A percentile compares a stretch with the other conserved stretches of the same genome.
phyloP scores from a whole-genome alignment of 2,113 vertebrate genomes.

The Pagrus major region DNA sequence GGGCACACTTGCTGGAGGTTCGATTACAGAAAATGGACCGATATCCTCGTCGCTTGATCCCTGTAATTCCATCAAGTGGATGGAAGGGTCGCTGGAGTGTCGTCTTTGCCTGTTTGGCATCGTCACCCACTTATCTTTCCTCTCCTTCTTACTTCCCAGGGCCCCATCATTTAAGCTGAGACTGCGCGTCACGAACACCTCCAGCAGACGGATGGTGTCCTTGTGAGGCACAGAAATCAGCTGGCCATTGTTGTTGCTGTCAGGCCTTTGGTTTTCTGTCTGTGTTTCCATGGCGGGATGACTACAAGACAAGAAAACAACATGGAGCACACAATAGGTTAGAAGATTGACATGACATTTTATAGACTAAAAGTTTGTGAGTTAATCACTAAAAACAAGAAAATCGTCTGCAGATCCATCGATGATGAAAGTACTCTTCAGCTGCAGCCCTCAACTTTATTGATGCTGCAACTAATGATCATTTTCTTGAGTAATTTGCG shows the following conservation, averaged over 20 bases:
- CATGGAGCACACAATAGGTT: background rate
- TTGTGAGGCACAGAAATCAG: conserved; percentile 79
- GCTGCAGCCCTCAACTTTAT: too few relatives aligned
- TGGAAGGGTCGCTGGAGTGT: conserved; percentile 80
- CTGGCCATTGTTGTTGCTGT: conserved; percentile 61
- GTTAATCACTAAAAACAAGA: too few relatives aligned
- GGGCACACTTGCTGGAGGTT: accelerated
- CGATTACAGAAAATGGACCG: accelerated
- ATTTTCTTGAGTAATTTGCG: too few relatives aligned
- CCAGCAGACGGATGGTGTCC: conserved; percentile 84
- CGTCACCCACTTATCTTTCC: conserved; percentile 69
- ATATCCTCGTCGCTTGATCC: background rate
- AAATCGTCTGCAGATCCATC: too few relatives aligned
- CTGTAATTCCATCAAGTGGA: background rate
- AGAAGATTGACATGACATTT: too few relatives aligned
- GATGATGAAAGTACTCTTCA: too few relatives aligned
- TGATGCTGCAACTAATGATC: too few relatives aligned
- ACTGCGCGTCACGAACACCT: conserved; percentile 84
- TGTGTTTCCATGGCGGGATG: conserved; percentile 53
- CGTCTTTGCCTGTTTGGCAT: conserved; percentile 39
- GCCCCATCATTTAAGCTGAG: conserved; percentile 81
- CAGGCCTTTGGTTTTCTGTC: conserved; percentile 16
- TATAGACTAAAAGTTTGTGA: too few relatives aligned
- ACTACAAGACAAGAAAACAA: conserved; percentile 8
- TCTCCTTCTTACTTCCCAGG: accelerated